Percentiles rank a stretch among this genome's conserved stretches.
phyloP scores from a whole-genome alignment of 2,888 invertebrate genomes.

The Deroplatys truncata region DNA sequence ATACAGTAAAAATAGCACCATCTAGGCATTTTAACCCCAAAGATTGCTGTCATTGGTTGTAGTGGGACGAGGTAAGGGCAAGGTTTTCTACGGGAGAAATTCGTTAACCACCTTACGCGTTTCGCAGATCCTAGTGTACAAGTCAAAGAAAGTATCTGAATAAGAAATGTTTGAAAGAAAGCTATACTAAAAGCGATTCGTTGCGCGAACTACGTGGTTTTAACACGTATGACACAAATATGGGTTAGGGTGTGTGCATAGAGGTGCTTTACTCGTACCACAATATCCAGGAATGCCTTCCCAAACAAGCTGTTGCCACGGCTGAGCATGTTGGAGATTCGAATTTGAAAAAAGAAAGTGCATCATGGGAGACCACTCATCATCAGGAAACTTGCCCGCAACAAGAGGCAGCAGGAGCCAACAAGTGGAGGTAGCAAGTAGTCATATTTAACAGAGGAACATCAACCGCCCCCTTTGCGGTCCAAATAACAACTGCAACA shows the following conservation, averaged over 20 bases:
- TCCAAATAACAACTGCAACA: not conserved
- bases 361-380: not conserved
- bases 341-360: not conserved
- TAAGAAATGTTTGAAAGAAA: not conserved
- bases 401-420: not conserved
- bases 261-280: not conserved
- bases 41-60: no score
- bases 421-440: not conserved
- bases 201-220: not conserved
- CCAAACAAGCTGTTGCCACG: not conserved
- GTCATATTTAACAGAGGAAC: not conserved
- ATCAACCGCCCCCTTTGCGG: not conserved
- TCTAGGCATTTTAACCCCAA: no score
- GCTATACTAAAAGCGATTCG: not conserved
- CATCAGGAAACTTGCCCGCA: not conserved
- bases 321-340: not conserved
- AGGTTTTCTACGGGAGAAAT: no score
- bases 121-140: no score
- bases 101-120: no score
- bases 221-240: not conserved
- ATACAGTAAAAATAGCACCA: no score
- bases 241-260: not conserved
- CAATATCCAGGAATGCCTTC: not conserved
- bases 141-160: not conserved
- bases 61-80: no score